Percentiles rank a stretch among this genome's conserved stretches.
These are phyloP conservation scores for Agrotis clavis DNA, from an alignment of 2,888 invertebrate species.

Conservation along the genomic window DNA sequence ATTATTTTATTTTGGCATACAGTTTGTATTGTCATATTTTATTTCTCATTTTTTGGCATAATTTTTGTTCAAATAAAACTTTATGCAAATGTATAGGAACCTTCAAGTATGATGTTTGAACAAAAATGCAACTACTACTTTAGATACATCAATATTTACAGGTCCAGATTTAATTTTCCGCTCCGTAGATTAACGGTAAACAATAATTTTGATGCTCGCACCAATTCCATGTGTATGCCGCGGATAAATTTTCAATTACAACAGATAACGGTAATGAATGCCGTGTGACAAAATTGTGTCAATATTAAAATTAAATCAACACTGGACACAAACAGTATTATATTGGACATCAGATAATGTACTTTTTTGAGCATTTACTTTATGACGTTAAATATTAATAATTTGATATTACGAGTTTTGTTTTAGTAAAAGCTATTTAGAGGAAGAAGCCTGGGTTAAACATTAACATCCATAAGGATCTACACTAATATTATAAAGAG, in stretches of 20 bases:
- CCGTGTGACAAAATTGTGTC: conserved; percentile 57
- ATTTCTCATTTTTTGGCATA: too few species aligned
- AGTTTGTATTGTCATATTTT: too few species aligned
- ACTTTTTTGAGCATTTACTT: conserved; percentile 1
- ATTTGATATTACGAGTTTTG: not conserved
- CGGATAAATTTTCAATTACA: conserved; percentile 65
- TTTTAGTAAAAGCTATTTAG: not conserved
- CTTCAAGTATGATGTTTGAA: not conserved
- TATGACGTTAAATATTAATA: not conserved
- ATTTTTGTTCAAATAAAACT: too few species aligned
- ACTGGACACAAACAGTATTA: conserved; percentile 50
- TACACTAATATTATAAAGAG: too few species aligned
- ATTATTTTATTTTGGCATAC: too few species aligned
- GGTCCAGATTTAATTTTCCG: conserved; percentile 51
- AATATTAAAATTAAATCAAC: conserved; percentile 65
- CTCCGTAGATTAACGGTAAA: conserved; percentile 54
- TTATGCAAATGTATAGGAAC: too few species aligned
- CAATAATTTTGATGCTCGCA: conserved; percentile 55
- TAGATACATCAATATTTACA: not conserved
- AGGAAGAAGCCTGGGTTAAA: too few species aligned
- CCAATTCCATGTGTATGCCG: conserved; percentile 50
- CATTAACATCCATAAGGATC: too few species aligned
- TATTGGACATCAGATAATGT: conserved; percentile 43
- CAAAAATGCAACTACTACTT: conserved; percentile 13
- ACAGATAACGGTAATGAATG: conserved; percentile 60